These are phyloP conservation scores for Yponomeuta evonymella DNA, from an alignment of 2,888 invertebrate species.

Conservation along the genomic window DNA sequence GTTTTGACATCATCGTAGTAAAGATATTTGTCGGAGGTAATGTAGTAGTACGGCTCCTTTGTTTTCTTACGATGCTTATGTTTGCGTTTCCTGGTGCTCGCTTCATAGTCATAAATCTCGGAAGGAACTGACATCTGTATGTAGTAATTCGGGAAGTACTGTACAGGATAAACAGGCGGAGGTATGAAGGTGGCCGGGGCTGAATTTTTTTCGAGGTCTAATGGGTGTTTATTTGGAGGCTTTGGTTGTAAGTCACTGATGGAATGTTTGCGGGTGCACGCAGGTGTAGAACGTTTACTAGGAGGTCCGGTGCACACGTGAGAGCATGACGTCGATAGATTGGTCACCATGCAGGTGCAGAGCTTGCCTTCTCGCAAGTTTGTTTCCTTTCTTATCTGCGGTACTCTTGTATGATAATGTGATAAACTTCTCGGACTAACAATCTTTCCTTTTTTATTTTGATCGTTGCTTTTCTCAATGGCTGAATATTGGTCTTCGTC, in stretches of 20 bases:
- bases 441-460: constrained; percentile 34
- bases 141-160: constrained; percentile 2
- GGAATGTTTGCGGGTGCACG: background rate
- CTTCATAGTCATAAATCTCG: background rate
- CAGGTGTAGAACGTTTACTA: background rate
- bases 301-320: background rate
- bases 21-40: background rate
- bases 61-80: background rate
- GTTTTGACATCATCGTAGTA: background rate
- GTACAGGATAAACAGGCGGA: background rate
- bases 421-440: constrained; percentile 50
- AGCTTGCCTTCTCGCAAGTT: background rate
- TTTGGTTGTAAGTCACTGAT: background rate
- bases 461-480: constrained; percentile 11
- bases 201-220: too few relatives aligned
- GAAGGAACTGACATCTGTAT: background rate
- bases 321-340: background rate
- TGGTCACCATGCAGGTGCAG: background rate
- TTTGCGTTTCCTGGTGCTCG: background rate
- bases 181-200: background rate
- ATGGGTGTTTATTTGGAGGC: too few relatives aligned
- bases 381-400: background rate
- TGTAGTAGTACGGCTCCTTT: background rate
- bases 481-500: constrained; percentile 10
- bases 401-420: constrained; percentile 10